Conservation (phyloP, 2,113 vertebrate genomes). For the Bungarus multicinctus region DNA sequence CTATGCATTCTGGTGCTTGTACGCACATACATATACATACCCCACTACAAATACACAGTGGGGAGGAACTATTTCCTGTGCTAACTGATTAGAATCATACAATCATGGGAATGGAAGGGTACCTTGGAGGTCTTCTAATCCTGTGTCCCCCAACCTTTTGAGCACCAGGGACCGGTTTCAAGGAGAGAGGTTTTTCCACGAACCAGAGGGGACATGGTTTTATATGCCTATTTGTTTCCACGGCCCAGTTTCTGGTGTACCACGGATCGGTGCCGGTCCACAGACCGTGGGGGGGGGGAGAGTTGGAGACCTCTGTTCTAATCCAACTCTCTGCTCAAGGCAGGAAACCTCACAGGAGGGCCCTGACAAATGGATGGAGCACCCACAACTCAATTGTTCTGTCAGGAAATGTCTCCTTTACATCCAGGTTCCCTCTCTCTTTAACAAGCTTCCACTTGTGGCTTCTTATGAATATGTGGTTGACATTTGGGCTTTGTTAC, state of each 20-base stretch:
- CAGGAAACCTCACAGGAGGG: background rate
- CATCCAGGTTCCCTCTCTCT: background rate
- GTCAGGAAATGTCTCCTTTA: background rate
- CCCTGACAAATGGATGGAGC: no score
- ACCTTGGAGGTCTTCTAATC: background rate
- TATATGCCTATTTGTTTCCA: no score
- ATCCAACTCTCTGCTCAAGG: background rate
- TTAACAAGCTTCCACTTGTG: background rate
- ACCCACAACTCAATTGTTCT: background rate
- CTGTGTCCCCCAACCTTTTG: no score
- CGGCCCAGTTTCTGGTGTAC: no score
- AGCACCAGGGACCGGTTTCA: no score
- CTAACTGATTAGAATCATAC: background rate
- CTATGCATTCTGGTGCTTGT: constrained; percentile 10
- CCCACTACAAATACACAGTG: background rate
- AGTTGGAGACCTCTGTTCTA: background rate
- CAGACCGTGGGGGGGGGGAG: no score
- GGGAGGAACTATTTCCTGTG: background rate
- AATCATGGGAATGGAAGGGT: background rate
- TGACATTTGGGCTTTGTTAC: background rate
- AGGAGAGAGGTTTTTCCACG: no score
- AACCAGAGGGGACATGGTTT: no score
- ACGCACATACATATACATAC: background rate
- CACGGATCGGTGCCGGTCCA: no score
- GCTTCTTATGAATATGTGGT: background rate